A percentile compares a stretch with the other conserved stretches of the same genome.
phyloP scores from a whole-genome alignment of 53 echinoderm and acorn worm genomes.

The Echinarachnius parma region DNA sequence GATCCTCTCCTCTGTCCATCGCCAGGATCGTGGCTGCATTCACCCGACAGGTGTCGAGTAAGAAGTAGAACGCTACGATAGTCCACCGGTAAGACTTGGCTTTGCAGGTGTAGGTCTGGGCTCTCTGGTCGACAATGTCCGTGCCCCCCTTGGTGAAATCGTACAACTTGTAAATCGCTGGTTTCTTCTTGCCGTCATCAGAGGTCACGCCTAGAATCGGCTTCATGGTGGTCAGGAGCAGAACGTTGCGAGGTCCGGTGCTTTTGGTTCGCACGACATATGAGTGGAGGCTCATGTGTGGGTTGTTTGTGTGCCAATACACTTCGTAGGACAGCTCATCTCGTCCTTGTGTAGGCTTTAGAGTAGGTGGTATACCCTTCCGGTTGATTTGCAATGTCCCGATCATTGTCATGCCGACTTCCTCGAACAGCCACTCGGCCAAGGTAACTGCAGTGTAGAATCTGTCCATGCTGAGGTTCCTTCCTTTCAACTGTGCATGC shows the following conservation, averaged over 20 bases:
- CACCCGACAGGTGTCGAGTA: not conserved
- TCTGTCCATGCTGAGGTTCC: not conserved
- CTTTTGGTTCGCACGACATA: slow-evolving; percentile 32
- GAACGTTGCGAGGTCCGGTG: not conserved
- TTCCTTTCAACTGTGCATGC: not conserved
- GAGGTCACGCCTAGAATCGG: not conserved
- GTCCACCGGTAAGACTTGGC: slow-evolving; percentile 1
- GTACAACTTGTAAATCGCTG: not conserved
- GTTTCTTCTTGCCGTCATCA: slow-evolving; percentile 25
- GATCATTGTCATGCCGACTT: not conserved
- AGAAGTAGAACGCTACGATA: not conserved
- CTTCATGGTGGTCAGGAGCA: slow-evolving; percentile 10
- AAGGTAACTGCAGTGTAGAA: slow-evolving; percentile 8
- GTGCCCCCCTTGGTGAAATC: slow-evolving; percentile 33
- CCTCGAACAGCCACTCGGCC: slow-evolving; percentile 6
- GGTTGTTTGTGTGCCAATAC: not conserved
- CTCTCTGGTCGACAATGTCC: slow-evolving; percentile 11
- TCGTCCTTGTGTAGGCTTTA: not conserved
- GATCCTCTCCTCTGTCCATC: slow-evolving; percentile 8
- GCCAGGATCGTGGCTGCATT: slow-evolving; percentile 10
- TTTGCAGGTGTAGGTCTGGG: not conserved
- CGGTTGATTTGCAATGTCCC: not conserved
- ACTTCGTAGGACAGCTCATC: slow-evolving; percentile 26
- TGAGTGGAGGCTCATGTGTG: slow-evolving; percentile 16
- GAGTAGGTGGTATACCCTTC: not conserved